Percentiles rank a stretch among this genome's conserved stretches.
phyloP scores from a whole-genome alignment of 2,797 vertebrate species.

The Rhincodon typus region DNA sequence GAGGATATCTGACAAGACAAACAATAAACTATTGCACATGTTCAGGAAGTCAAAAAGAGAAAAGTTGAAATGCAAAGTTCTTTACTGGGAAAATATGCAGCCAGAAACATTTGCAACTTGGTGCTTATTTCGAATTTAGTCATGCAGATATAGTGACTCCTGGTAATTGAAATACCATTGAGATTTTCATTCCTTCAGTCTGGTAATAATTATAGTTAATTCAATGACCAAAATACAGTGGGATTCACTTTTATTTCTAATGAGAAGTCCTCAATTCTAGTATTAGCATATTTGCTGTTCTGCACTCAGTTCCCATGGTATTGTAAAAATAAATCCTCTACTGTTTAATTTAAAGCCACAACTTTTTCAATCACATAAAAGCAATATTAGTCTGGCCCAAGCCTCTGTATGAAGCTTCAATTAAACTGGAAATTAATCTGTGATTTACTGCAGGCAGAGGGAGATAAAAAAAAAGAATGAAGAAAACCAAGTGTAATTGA shows the following conservation, averaged over 20 bases:
- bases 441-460: slow-evolving; percentile 20
- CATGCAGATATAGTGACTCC: neutral
- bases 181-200: neutral
- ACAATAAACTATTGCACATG: neutral
- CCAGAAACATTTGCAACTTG: neutral
- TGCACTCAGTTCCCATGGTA: neutral
- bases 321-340: neutral
- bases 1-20: neutral
- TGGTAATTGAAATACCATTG: neutral
- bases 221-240: neutral
- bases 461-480: slow-evolving; percentile 36
- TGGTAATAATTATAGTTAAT: neutral
- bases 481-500: slow-evolving; percentile 32
- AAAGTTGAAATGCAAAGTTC: neutral
- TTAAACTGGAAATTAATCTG: slow-evolving; percentile 35
- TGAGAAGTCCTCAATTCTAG: neutral
- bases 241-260: slow-evolving; percentile 16
- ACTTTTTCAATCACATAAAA: slow-evolving; percentile 25
- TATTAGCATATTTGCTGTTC: neutral
- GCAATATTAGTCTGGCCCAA: slow-evolving; percentile 34
- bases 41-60: neutral
- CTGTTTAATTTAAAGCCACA: slow-evolving; percentile 30
- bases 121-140: neutral
- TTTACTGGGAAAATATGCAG: neutral
- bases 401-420: slow-evolving; percentile 23